Evolutionary conservation across 1,140 invertebrate genomes (phyloP).

Genomic region (Nymphalis io): DNA sequence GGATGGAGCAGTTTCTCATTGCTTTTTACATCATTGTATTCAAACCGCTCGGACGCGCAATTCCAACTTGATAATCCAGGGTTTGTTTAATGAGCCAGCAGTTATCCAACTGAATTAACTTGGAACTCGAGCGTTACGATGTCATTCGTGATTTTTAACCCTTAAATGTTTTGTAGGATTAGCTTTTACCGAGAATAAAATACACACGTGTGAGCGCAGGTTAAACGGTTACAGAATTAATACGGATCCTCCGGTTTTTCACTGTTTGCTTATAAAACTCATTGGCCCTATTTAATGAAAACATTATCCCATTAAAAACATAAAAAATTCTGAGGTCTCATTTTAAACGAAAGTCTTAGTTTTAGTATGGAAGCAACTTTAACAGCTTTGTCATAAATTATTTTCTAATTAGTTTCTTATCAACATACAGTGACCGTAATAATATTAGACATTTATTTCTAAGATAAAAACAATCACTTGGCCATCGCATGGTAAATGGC

Average conservation of each 20-base stretch:
- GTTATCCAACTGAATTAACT: conserved; percentile 61
- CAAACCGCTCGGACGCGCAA: conserved; percentile 64
- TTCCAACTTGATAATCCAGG: conserved; percentile 72
- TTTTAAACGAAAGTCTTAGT: too few species aligned
- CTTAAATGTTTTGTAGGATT: conserved; percentile 23
- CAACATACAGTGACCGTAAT: too few species aligned
- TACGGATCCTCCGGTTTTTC: not conserved
- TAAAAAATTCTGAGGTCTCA: too few species aligned
- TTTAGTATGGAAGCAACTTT: too few species aligned
- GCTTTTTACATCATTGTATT: conserved; percentile 71
- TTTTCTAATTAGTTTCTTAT: too few species aligned
- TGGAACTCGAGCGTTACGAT: conserved; percentile 40
- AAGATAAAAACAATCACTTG: too few species aligned
- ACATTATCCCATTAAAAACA: too few species aligned
- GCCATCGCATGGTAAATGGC: too few species aligned
- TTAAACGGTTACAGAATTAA: conserved; percentile 1
- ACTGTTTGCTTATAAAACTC: not conserved
- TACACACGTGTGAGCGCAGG: not conserved
- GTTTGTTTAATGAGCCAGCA: conserved; percentile 64
- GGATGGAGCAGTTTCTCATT: conserved; percentile 65
- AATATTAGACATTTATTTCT: too few species aligned
- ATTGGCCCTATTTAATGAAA: too few species aligned
- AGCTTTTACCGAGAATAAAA: not conserved
- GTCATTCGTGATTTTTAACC: conserved; percentile 45
- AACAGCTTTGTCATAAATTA: too few species aligned